phyloP scores from a whole-genome alignment of 2,888 invertebrate genomes.

The Tetanocera ferruginea region DNA sequence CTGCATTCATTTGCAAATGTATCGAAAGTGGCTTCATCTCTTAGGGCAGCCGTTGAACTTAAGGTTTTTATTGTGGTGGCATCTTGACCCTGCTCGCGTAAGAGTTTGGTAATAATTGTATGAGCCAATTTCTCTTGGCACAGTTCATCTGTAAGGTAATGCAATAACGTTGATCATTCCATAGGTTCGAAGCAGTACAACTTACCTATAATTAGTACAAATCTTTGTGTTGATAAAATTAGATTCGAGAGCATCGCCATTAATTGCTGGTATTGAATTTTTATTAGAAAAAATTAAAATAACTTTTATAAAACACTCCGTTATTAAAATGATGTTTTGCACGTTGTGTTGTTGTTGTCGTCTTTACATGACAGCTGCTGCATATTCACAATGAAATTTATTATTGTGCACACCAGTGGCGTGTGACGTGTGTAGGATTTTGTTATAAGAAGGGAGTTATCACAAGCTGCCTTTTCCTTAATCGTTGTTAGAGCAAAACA shows the following conservation, averaged over 20 bases:
- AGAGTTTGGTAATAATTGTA: constrained; percentile 58
- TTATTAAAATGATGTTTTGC: background rate
- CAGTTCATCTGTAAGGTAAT: constrained; percentile 58
- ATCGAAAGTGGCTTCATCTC: constrained; percentile 51
- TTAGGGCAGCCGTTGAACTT: constrained; percentile 51
- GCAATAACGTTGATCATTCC: background rate
- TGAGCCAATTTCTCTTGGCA: constrained; percentile 63
- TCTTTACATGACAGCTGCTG: background rate
- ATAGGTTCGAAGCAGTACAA: background rate
- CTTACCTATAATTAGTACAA: constrained; percentile 66
- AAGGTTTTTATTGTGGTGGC: constrained; percentile 54
- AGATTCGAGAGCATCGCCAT: constrained; percentile 63
- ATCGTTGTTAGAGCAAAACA: too few relatives aligned
- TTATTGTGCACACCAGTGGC: background rate
- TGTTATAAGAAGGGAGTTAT: too few relatives aligned
- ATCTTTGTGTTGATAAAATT: constrained; percentile 62
- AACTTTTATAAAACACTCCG: background rate
- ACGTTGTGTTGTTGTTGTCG: constrained; percentile 14
- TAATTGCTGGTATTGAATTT: background rate
- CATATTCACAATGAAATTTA: background rate
- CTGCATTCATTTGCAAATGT: constrained; percentile 53
- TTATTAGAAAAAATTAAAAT: background rate
- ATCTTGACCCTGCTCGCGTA: constrained; percentile 63
- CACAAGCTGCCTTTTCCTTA: too few relatives aligned
- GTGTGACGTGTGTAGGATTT: too few relatives aligned